Conservation (phyloP, 2,113 vertebrate genomes). For the Coptodon bakossiorum region DNA sequence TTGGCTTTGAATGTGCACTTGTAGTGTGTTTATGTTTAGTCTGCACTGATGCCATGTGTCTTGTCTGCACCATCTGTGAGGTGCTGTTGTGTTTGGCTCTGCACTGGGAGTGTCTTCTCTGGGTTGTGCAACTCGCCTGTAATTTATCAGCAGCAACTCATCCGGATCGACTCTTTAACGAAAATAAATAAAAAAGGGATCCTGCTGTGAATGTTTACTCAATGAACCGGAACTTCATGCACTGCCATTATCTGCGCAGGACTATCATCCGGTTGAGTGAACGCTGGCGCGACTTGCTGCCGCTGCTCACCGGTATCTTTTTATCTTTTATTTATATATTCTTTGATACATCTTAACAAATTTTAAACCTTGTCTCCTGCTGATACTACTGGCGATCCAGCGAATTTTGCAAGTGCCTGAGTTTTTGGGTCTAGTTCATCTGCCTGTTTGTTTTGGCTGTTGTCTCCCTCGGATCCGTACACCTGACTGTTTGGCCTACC, state of each 20-base stretch:
- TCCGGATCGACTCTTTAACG: neutral
- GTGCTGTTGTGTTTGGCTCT: neutral
- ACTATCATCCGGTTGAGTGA: too few relatives aligned
- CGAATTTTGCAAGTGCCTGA: too few relatives aligned
- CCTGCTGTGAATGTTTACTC: neutral
- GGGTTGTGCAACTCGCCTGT: neutral
- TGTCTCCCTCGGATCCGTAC: too few relatives aligned
- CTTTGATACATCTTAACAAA: too few relatives aligned
- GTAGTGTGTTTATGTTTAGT: conserved; percentile 28
- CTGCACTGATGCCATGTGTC: neutral
- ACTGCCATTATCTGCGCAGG: neutral
- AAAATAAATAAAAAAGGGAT: neutral
- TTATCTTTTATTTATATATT: too few relatives aligned
- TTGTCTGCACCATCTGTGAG: neutral
- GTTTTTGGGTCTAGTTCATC: too few relatives aligned
- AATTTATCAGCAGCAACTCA: neutral
- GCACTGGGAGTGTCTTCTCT: neutral
- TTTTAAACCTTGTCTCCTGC: too few relatives aligned
- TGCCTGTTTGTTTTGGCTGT: too few relatives aligned
- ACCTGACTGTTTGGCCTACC: too few relatives aligned
- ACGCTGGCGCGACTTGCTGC: too few relatives aligned
- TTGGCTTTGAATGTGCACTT: conserved; percentile 2
- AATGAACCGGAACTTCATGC: neutral
- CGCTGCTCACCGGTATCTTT: too few relatives aligned
- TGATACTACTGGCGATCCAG: too few relatives aligned